phyloP scores from a whole-genome alignment of 1,140 invertebrate species.

The Meloidogyne floridensis region DNA sequence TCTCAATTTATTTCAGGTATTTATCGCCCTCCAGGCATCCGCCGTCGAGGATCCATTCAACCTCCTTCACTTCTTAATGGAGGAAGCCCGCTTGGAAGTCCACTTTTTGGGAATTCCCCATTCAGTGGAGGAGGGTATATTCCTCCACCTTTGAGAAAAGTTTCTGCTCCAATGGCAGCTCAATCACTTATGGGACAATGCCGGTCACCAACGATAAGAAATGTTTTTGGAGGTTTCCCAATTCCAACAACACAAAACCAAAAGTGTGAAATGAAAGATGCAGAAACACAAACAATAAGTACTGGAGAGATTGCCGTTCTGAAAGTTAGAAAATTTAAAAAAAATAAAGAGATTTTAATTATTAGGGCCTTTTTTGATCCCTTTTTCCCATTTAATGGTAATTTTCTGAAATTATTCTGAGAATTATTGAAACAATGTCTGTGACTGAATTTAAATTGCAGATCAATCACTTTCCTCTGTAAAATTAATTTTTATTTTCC shows the following conservation, averaged over 20 bases:
- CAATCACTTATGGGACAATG: conserved; percentile 30
- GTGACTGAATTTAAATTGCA: too few species aligned
- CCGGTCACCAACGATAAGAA: conserved; percentile 27
- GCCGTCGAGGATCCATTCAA: conserved; percentile 29
- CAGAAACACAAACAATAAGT: conserved; percentile 62
- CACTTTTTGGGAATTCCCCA: conserved; percentile 10
- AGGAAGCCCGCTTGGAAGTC: background rate
- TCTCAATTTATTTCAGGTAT: conserved; percentile 17
- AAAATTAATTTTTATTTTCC: too few species aligned
- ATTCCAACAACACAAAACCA: conserved; percentile 15
- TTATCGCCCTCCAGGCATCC: conserved; percentile 34
- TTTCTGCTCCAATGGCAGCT: conserved; percentile 28
- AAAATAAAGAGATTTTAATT: background rate
- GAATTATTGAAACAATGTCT: background rate
- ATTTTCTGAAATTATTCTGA: background rate
- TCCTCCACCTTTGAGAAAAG: conserved; percentile 38
- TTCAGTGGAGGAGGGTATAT: conserved; percentile 26
- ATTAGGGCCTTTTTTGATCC: background rate
- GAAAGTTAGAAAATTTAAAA: conserved; percentile 19
- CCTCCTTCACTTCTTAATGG: conserved; percentile 28
- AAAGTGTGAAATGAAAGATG: conserved; percentile 47
- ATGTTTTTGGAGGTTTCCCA: conserved; percentile 18
- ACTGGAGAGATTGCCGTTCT: conserved; percentile 63
- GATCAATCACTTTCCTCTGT: too few species aligned
- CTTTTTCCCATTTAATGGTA: too few species aligned